Base-by-base conservation (phyloP, 1,140 invertebrate species). In the Tribolium castaneum region DNA sequence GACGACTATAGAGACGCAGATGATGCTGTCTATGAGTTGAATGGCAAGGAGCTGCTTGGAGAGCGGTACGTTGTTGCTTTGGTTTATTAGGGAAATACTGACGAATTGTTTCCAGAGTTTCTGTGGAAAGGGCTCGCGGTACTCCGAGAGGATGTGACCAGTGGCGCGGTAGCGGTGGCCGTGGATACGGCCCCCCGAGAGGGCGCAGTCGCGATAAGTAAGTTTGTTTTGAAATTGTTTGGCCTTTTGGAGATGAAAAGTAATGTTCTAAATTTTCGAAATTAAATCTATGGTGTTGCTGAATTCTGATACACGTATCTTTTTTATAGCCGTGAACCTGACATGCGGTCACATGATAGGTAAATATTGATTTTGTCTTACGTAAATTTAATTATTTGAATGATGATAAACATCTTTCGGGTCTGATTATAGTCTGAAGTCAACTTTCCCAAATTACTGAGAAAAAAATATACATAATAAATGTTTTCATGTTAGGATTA, bases 1-100 rank as follows among this genome's bases (percentile, higher is more conserved):
- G 98, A 99, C 87, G 97, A 99, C 86, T 95, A 97, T 85, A 92
- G 97, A 87, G 98, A 99, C 91, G 98, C 98, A 59, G 97, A 99
- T 88, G 98, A 99, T 90, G 98, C 98, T 9, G 96, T 99, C 1
- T 98, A 99, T 89, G 98, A 99, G 87, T 87, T 99, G 71, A 99
- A 99, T 90, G 98, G 98, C 14, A 97, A 97, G 88, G 97, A 99
- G 86, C 89, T 99, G 71, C 89, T 97, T 75, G 98, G 98, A 30
- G 97, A 99, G 91, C 82, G 82, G 83, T 84, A 78, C 50, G 73
- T 52, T 13, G 59, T 35, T 1, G 16, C 14, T 35, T 56, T 56
- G 56, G 22, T 35, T 59, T 59, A 45, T 16, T 30, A 6, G 0
- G 51, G 7, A 59, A 49, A 52, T 34, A 7, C 34, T 73, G 9